phyloP scores from a whole-genome alignment of 2,113 vertebrate genomes.

The Uria lomvia region DNA sequence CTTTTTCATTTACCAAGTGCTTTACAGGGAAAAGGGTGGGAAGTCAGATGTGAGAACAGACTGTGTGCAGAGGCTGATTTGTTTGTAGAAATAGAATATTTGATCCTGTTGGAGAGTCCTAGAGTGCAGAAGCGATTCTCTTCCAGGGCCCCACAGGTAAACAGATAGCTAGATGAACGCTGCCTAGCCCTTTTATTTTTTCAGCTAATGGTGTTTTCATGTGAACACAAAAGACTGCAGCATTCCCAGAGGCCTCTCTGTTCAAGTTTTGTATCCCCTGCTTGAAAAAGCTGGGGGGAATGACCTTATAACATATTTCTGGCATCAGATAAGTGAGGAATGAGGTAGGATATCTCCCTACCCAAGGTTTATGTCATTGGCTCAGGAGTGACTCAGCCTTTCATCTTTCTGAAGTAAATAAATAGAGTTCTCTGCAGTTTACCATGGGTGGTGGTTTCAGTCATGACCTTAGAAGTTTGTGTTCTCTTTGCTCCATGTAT shows the following conservation, averaged over 20 bases:
- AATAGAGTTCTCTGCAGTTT: constrained; percentile 5
- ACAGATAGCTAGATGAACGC: not conserved
- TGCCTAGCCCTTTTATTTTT: not conserved
- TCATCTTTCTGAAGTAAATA: constrained; percentile 1
- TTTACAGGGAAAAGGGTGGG: not conserved
- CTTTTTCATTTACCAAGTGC: not conserved
- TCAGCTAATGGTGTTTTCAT: not conserved
- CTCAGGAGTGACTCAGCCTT: constrained; percentile 3
- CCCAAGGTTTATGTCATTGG: not conserved
- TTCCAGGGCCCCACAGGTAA: not conserved
- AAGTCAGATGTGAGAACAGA: not conserved
- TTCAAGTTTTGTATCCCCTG: not conserved
- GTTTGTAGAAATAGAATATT: not conserved
- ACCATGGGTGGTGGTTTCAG: not conserved
- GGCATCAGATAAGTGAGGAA: constrained; percentile 25
- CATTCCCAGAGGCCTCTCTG: not conserved
- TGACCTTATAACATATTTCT: constrained; percentile 11
- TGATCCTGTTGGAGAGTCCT: not conserved
- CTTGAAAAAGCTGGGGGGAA: not conserved
- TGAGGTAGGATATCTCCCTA: not conserved
- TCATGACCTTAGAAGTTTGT: not conserved
- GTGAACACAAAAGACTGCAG: not conserved
- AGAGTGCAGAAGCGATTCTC: not conserved
- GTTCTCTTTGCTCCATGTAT: not conserved
- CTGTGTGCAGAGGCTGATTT: not conserved